A percentile compares a stretch with the other conserved stretches of the same genome.
These are phyloP conservation scores for Odocoileus virginianus DNA, from an alignment of 2,113 vertebrate genomes.

Conservation along the genomic window DNA sequence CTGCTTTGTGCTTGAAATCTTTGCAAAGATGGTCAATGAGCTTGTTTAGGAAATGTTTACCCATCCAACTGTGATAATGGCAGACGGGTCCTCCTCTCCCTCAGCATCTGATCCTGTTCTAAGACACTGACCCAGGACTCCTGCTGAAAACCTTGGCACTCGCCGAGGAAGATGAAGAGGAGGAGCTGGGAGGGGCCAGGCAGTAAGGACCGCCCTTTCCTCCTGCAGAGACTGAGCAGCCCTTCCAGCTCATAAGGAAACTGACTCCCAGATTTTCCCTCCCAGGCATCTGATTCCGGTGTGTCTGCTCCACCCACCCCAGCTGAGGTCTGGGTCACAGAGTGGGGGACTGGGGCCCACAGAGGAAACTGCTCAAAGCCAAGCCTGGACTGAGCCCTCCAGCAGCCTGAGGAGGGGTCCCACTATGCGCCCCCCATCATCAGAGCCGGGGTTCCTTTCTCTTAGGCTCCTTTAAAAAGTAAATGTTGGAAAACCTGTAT, in stretches of 20 bases:
- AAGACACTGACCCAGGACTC: background rate
- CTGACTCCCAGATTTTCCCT: background rate
- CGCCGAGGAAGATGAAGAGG: background rate
- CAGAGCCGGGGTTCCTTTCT: fast-evolving
- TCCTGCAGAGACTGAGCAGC: background rate
- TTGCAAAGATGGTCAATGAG: background rate
- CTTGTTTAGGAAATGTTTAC: background rate
- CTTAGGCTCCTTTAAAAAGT: background rate
- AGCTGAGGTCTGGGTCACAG: background rate
- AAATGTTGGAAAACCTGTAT: background rate
- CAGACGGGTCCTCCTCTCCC: background rate
- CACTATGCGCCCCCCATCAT: too few species aligned
- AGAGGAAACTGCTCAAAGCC: background rate
- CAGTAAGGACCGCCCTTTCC: fast-evolving
- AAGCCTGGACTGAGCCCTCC: fast-evolving
- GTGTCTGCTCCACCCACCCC: fast-evolving
- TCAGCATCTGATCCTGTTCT: background rate
- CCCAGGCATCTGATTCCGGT: background rate
- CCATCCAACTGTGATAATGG: background rate
- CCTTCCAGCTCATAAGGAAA: background rate
- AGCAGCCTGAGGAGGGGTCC: fast-evolving
- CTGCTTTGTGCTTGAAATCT: background rate
- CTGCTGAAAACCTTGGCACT: background rate
- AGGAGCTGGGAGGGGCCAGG: fast-evolving
- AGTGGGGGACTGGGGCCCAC: too few species aligned